These are phyloP conservation scores for Lasioglossum baleicum DNA, from an alignment of 1,140 invertebrate species.

Conservation along the genomic window DNA sequence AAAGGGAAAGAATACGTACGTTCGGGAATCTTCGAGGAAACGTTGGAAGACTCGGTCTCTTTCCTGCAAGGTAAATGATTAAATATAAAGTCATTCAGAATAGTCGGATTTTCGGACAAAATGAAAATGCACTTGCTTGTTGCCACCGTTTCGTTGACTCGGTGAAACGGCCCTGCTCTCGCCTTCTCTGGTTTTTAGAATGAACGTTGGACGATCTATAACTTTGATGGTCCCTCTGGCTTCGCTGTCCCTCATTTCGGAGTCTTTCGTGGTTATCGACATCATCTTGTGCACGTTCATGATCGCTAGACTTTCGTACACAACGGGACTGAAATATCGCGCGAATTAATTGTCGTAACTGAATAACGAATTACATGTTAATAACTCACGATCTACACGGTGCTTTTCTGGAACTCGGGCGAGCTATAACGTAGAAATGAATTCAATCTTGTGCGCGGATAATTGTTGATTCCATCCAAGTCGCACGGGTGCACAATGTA, in stretches of 20 bases:
- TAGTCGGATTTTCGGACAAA: constrained; percentile 5
- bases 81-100: background rate
- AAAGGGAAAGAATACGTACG: constrained; percentile 29
- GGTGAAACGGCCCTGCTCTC: constrained; percentile 80
- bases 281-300: constrained; percentile 65
- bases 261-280: constrained; percentile 66
- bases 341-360: background rate
- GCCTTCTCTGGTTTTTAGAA: constrained; percentile 80
- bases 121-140: constrained; percentile 70
- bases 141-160: constrained; percentile 73
- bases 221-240: constrained; percentile 69
- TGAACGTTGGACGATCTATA: constrained; percentile 79
- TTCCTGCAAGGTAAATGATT: constrained; percentile 33
- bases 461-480: too few relatives aligned
- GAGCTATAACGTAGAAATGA: too few relatives aligned
- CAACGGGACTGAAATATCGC: background rate
- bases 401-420: too few relatives aligned
- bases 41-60: constrained; percentile 36
- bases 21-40: constrained; percentile 40
- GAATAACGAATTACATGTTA: too few relatives aligned
- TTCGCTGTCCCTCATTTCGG: constrained; percentile 71
- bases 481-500: background rate
- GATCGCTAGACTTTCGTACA: background rate
- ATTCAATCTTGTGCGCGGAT: too few relatives aligned
- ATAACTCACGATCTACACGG: too few relatives aligned